These are phyloP conservation scores for Sparus aurata DNA, from an alignment of 2,797 vertebrate genomes.

Conservation along the genomic window DNA sequence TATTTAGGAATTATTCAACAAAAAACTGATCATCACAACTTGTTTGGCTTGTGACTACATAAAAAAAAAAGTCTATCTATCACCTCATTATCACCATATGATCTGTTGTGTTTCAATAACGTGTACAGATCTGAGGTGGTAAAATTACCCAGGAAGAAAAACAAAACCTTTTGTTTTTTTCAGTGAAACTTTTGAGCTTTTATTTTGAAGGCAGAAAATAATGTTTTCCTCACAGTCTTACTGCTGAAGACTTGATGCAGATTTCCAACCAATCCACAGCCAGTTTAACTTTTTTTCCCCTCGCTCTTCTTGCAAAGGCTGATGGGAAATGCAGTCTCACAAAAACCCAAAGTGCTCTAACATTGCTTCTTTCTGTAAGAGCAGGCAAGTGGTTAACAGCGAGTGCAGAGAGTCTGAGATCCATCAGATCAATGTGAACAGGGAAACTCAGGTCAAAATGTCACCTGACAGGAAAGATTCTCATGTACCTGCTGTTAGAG, in stretches of 20 bases:
- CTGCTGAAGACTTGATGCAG: conserved; percentile 3
- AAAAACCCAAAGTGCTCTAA: neutral
- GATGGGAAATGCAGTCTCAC: conserved; percentile 26
- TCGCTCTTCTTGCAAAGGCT: conserved; percentile 12
- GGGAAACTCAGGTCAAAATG: neutral
- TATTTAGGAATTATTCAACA: neutral
- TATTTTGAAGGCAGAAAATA: conserved; percentile 42
- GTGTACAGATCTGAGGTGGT: neutral
- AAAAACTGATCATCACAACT: too few relatives aligned
- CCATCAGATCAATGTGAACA: neutral
- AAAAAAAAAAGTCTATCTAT: neutral
- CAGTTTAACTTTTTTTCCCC: neutral
- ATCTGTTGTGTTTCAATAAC: neutral
- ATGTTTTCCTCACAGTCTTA: too few relatives aligned
- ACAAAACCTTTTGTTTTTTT: too few relatives aligned
- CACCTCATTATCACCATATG: too few relatives aligned
- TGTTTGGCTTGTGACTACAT: neutral
- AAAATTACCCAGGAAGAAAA: neutral
- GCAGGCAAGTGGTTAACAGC: neutral
- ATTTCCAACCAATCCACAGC: conserved; percentile 34
- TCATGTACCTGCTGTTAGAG: neutral
- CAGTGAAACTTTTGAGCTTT: neutral
- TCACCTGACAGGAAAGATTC: neutral
- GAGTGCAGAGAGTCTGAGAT: neutral
- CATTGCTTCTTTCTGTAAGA: neutral